These are phyloP conservation scores for Nannospalax galili DNA, from an alignment of 2,113 vertebrate species.

Conservation along the genomic window DNA sequence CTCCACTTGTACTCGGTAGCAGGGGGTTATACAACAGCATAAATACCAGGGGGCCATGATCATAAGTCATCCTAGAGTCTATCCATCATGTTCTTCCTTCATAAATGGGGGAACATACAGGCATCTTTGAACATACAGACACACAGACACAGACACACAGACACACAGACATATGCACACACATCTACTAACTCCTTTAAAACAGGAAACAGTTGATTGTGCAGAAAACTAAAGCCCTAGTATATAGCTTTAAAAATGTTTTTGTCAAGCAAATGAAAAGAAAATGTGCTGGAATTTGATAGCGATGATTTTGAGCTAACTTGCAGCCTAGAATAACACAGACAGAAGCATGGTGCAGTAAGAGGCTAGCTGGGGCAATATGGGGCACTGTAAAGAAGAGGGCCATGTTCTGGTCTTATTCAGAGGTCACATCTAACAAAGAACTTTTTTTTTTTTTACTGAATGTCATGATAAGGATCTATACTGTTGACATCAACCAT, in stretches of 20 bases:
- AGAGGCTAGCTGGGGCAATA: no score
- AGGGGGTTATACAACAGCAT: neutral
- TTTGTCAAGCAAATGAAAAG: neutral
- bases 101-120: neutral
- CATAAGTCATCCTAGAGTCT: neutral
- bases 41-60: neutral
- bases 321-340: no score
- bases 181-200: neutral
- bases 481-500: neutral
- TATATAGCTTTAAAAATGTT: neutral
- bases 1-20: neutral
- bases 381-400: no score
- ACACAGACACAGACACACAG: no score
- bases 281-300: no score
- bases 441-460: neutral
- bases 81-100: neutral
- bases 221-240: slow-evolving; percentile 11
- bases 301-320: no score
- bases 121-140: no score
- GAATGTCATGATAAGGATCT: neutral
- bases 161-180: neutral
- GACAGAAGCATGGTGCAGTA: no score
- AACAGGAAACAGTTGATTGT: slow-evolving; percentile 10
- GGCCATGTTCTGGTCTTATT: neutral
- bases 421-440: neutral